Evolutionary conservation across 2,113 vertebrate genomes (phyloP).

Genomic region (Ctenomys sociabilis): DNA sequence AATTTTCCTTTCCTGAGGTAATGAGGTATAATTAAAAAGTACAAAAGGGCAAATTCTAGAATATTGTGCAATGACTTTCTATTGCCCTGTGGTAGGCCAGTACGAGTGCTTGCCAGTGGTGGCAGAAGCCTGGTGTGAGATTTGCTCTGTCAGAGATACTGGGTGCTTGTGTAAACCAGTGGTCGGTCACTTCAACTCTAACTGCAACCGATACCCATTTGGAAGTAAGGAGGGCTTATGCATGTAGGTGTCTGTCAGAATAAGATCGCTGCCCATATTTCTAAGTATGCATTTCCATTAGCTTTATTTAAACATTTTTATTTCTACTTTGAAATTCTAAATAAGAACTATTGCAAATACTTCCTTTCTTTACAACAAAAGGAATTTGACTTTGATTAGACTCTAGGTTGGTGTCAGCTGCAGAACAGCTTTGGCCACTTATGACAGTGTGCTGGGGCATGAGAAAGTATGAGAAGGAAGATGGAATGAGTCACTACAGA

Average conservation of each 20-base stretch:
- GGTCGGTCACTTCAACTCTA: background rate
- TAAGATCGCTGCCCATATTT: background rate
- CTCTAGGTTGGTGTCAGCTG: background rate
- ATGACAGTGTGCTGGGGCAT: background rate
- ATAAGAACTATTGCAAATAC: background rate
- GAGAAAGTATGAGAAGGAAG: background rate
- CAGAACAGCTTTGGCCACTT: background rate
- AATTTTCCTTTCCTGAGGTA: background rate
- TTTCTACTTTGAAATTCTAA: conserved; percentile 38
- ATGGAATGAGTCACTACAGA: background rate
- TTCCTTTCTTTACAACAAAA: background rate
- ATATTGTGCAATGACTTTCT: background rate
- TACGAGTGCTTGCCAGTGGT: background rate
- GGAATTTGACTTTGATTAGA: background rate
- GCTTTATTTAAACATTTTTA: background rate
- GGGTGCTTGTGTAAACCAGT: background rate
- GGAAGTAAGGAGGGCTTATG: background rate
- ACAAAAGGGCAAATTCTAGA: background rate
- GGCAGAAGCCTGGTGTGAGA: background rate
- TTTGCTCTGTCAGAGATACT: background rate
- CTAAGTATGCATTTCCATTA: background rate
- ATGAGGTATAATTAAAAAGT: background rate
- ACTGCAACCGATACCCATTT: background rate
- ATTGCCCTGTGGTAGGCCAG: background rate
- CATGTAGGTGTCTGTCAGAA: background rate